Conservation (phyloP, 2,113 vertebrate genomes). For the Taxidea taxus region DNA sequence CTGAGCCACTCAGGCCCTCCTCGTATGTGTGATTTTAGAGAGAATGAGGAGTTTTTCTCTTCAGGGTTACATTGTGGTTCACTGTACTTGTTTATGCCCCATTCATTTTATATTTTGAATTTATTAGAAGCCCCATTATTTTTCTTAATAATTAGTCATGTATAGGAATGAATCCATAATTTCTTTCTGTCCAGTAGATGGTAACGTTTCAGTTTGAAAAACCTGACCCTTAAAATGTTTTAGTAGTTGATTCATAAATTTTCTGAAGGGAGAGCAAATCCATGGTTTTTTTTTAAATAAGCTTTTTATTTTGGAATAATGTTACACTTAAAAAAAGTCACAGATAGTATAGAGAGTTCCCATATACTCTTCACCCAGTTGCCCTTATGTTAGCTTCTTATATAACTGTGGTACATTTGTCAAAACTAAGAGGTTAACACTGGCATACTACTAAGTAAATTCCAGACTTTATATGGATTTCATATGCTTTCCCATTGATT, state of each 20-base stretch:
- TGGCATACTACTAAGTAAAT: neutral
- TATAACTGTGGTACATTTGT: neutral
- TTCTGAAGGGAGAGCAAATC: conserved; percentile 39
- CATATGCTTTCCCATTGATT: neutral
- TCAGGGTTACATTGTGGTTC: neutral
- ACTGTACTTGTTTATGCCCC: neutral
- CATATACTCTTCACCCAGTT: neutral
- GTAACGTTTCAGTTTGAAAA: conserved; percentile 32
- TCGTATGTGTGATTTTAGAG: neutral
- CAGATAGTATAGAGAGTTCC: neutral
- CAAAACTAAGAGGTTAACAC: neutral
- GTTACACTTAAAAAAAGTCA: conserved; percentile 16
- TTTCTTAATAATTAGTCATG: neutral
- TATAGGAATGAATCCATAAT: neutral
- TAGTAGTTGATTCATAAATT: conserved; percentile 4
- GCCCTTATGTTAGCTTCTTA: conserved; percentile 13
- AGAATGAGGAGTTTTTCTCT: neutral
- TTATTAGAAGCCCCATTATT: neutral
- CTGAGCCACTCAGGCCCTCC: neutral
- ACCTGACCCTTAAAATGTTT: neutral
- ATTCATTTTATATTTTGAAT: conserved; percentile 33
- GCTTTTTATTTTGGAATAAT: conserved; percentile 16
- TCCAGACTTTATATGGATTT: neutral
- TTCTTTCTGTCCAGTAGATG: conserved; percentile 26
- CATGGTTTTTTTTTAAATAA: neutral